phyloP scores from a whole-genome alignment of 2,888 invertebrate genomes.

The Caenorhabditis virilis region DNA sequence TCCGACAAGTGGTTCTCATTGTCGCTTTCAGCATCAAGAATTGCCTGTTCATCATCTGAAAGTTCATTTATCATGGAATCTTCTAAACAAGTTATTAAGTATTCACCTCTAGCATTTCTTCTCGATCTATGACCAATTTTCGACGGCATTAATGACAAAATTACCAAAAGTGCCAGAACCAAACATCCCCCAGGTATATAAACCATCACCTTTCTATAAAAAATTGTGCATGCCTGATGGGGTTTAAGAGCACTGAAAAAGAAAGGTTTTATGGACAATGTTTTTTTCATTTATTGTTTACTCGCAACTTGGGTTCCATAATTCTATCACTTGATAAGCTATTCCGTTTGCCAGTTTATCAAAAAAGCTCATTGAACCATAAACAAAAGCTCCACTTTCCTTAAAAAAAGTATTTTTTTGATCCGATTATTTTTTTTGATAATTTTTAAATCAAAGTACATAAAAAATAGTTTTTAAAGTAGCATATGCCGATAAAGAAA shows the following conservation, averaged over 20 bases:
- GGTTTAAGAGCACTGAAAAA: conserved; percentile 32
- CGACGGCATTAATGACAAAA: conserved; percentile 49
- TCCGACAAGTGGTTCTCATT: neutral
- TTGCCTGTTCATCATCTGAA: conserved; percentile 29
- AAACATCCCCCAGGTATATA: conserved; percentile 62
- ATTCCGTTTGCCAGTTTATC: conserved; percentile 89
- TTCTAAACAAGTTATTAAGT: neutral
- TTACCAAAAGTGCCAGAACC: conserved; percentile 50
- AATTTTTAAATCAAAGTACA: neutral
- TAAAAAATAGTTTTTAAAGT: too few species aligned
- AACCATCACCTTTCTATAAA: conserved; percentile 61
- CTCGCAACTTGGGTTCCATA: conserved; percentile 75
- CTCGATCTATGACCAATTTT: conserved; percentile 46
- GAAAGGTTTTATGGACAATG: too few species aligned
- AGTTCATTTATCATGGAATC: conserved; percentile 8
- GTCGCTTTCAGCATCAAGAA: conserved; percentile 21
- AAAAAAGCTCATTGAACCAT: conserved; percentile 88
- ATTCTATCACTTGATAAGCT: conserved; percentile 84
- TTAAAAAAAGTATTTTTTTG: conserved; percentile 47
- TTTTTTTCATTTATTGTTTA: conserved; percentile 45
- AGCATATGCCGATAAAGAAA: too few species aligned
- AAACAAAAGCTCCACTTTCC: conserved; percentile 87
- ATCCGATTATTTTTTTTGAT: neutral
- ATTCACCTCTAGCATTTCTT: conserved; percentile 13
- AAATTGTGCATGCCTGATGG: conserved; percentile 49